Percentiles rank a stretch among this genome's conserved stretches.
Evolutionary conservation across 1,140 invertebrate species (phyloP).

Genomic region (Daktulosphaira vitifoliae): DNA sequence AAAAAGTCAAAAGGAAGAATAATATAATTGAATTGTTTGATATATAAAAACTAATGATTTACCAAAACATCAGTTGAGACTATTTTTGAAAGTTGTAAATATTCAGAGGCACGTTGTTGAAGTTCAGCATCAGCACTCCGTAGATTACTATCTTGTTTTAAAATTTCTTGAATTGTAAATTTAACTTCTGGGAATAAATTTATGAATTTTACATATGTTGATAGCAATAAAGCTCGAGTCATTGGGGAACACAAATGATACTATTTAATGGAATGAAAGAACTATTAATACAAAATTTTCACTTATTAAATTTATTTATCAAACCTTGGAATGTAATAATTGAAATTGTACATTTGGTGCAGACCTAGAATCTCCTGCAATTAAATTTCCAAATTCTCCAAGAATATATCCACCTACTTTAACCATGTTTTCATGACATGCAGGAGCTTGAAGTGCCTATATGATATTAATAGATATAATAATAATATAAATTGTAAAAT

Average conservation of each 20-base stretch:
- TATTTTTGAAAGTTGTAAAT: constrained; percentile 91
- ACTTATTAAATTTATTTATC: neutral
- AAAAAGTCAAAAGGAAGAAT: too few species aligned
- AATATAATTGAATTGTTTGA: too few species aligned
- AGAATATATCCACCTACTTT: constrained; percentile 99
- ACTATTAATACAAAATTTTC: neutral
- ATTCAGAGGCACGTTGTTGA: constrained; percentile 96
- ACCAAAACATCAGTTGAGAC: constrained; percentile 92
- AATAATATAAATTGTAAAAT: constrained; percentile 5
- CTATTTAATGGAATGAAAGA: constrained; percentile 43
- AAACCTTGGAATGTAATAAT: constrained; percentile 86
- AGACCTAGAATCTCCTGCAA: constrained; percentile 95
- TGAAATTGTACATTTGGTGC: constrained; percentile 94
- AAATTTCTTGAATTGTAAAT: constrained; percentile 90
- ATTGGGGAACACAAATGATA: constrained; percentile 96
- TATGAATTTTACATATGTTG: constrained; percentile 98
- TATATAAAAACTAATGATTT: too few species aligned
- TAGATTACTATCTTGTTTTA: constrained; percentile 91
- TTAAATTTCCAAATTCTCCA: constrained; percentile 99
- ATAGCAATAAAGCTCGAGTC: constrained; percentile 89
- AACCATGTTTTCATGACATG: constrained; percentile 99
- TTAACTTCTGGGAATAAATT: constrained; percentile 99
- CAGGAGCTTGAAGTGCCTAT: constrained; percentile 88
- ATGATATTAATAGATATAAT: constrained; percentile 1
- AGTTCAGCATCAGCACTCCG: constrained; percentile 96